Conservation (phyloP, 2,797 vertebrate genomes). For the Brachyalestes nurse region DNA sequence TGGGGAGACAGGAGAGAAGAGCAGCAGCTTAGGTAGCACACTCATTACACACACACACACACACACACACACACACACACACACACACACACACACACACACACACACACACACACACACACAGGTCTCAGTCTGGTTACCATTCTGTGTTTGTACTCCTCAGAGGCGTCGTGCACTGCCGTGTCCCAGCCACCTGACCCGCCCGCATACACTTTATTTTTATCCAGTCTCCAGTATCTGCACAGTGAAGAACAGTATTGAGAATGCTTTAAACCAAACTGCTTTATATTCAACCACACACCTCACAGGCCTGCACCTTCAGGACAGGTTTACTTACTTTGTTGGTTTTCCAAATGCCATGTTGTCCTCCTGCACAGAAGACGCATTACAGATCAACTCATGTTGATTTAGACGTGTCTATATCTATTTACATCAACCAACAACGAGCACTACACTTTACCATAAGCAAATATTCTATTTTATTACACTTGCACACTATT, state of each 20-base stretch:
- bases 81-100: neutral
- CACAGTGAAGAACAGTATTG: neutral
- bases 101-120: neutral
- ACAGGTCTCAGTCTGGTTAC: constrained; percentile 66
- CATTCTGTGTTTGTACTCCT: constrained; percentile 95
- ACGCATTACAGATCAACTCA: too few species aligned
- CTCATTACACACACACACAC: neutral
- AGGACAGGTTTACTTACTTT: constrained; percentile 82
- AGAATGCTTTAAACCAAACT: too few species aligned
- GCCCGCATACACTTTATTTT: constrained; percentile 82
- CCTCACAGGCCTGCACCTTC: too few species aligned
- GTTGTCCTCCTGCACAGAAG: constrained; percentile 87
- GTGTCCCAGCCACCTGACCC: constrained; percentile 89
- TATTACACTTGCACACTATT: too few species aligned
- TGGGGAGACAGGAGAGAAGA: neutral
- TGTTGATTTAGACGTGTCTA: too few species aligned
- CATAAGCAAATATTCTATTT: too few species aligned
- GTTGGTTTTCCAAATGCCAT: constrained; percentile 98
- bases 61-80: too few species aligned
- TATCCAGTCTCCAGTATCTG: constrained; percentile 95
- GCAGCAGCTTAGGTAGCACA: neutral
- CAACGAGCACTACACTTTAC: neutral
- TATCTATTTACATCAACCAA: neutral
- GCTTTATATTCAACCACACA: too few species aligned
- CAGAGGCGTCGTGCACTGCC: constrained; percentile 90